Evolutionary conservation across 2,113 vertebrate species (phyloP), one percentile per base, ranked within the genome.

Genomic region (Prolemur simus): DNA sequence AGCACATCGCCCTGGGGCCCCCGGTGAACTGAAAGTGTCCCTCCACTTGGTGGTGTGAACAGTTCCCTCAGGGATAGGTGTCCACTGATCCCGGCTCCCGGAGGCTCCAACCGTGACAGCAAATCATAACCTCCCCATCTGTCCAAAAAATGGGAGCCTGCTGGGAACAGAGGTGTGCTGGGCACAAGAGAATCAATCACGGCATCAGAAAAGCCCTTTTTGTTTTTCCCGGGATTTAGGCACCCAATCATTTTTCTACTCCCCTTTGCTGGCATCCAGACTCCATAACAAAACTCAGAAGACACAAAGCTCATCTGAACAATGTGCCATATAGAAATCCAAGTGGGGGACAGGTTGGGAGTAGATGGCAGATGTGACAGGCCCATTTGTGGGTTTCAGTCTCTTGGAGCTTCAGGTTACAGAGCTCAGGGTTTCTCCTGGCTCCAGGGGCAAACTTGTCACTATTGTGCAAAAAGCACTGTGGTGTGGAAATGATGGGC

Each of bases 101-200:
- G 74, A 63, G 80, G 95, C 89, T 85, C 93, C 83, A 68, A 89
- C 81, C 85, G 89, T 69, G 37, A 87, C 13, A 78, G 54, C 52
- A 42, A 95, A 81, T 90, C 73, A 85, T 34, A 69, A 83, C 60
- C 73, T 96, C 49, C 56, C 98, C 97, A 98, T 98, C 98, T 98
- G 98, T 98, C 96, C n/a, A 17, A 97, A 98, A 98, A 98, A 97
- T 60, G 73, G 94, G 95, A 97, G 80, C 74, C 93, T 85, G 47
- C 92, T 74, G 91, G 89, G 95, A 92, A 76, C 15, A 45, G 39
- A 77, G 73, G 91, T 42, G n/a, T 14, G 9, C 71, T 29, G 21
- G 91, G 39, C 83, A 69, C 39, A 11, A 73, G 94, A 93, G 94
- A 95, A 73, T 74, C 63, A 54, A 60, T 80, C 69, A 52, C 3